Conservation (phyloP, 2,113 vertebrate genomes). For the Mastomys natalensis region DNA sequence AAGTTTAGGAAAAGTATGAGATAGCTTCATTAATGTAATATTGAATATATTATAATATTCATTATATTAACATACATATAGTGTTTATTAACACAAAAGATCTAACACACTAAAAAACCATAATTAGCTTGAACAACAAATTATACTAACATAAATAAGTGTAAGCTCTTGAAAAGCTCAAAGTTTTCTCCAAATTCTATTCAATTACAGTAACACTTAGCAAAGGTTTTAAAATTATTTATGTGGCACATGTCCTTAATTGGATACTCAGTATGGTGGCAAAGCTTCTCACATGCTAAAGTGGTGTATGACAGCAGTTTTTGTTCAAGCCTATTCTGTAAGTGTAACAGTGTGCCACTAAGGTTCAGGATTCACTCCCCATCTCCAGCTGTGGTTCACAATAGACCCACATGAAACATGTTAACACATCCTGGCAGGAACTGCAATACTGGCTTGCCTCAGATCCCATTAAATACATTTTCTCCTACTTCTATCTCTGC, state of each 20-base stretch:
- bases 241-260: not conserved
- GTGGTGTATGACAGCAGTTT: not conserved
- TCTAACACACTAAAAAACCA: not conserved
- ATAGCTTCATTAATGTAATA: conserved; percentile 3
- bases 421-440: too few relatives aligned
- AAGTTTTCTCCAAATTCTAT: not conserved
- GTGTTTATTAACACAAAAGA: not conserved
- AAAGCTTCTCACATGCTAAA: not conserved
- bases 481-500: not conserved
- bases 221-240: not conserved
- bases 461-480: not conserved
- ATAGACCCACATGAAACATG: not conserved
- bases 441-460: accelerated
- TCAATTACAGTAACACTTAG: not conserved
- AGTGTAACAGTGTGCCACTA: not conserved
- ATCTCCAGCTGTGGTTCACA: not conserved
- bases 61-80: not conserved
- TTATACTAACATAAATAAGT: not conserved
- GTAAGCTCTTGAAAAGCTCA: not conserved
- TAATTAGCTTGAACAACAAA: conserved; percentile 37
- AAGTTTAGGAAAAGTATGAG: not conserved
- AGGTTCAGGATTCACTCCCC: not conserved
- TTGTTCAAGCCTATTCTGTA: not conserved
- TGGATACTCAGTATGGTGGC: not conserved
- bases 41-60: not conserved